A percentile compares a stretch with the other conserved stretches of the same genome.
These are phyloP conservation scores for Rhinolophus ferrumequinum DNA, from an alignment of 2,113 vertebrate genomes.

Conservation along the genomic window DNA sequence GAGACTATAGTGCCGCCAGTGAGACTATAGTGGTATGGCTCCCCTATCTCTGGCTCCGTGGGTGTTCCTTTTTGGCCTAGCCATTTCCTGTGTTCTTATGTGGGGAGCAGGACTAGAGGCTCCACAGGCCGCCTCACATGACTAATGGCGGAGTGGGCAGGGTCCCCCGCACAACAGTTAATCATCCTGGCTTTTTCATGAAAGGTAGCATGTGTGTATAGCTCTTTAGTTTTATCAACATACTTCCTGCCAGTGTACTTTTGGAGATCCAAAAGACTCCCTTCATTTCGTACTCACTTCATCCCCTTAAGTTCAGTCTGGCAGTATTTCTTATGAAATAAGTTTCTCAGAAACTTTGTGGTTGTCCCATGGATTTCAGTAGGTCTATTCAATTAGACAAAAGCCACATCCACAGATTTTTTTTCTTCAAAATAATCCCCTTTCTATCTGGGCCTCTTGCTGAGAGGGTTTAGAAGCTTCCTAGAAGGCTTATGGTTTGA, in stretches of 20 bases:
- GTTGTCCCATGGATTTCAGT: background rate
- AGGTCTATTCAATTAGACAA: background rate
- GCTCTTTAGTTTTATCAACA: constrained; percentile 20
- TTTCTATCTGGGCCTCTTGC: background rate
- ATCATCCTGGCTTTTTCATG: background rate
- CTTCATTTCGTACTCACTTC: background rate
- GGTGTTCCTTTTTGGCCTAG: too few relatives aligned
- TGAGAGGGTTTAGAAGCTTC: background rate
- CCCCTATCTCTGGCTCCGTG: too few relatives aligned
- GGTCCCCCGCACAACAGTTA: background rate
- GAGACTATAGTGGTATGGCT: too few relatives aligned
- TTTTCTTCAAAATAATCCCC: background rate
- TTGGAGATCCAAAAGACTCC: background rate
- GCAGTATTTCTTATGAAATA: background rate
- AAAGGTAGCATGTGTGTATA: background rate
- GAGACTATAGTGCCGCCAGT: too few relatives aligned
- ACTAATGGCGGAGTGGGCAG: too few relatives aligned
- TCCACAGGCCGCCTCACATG: too few relatives aligned
- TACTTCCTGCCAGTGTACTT: background rate
- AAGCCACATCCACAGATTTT: background rate
- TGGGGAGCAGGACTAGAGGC: too few relatives aligned
- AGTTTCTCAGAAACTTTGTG: constrained; percentile 13
- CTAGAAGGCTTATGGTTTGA: background rate
- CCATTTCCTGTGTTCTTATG: too few relatives aligned
- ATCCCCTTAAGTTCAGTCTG: constrained; percentile 21